Base-by-base conservation (phyloP, 92 coral and sea anemone genomes). In the Bergia puertoricense region DNA sequence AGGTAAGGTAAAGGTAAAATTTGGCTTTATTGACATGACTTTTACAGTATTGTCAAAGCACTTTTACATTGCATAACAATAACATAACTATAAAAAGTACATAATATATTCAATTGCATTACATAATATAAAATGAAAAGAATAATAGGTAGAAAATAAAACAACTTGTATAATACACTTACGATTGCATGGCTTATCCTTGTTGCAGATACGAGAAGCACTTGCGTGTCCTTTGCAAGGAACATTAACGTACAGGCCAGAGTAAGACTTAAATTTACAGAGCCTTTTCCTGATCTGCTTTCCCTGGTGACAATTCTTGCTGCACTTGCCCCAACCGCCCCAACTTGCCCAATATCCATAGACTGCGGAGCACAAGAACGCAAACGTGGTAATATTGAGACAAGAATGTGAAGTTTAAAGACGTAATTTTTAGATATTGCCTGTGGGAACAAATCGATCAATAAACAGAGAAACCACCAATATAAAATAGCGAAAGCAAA, bases 311-410 rank as follows among this genome's bases (percentile, higher is more conserved):
- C 86, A 82, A 7, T 82, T 82, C 59, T 82, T 82, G 59, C 59
- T 82, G 86, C 86, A 82, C 54, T 82, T 67, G 16, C 86, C n/a
- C 86, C 86, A 82, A 14, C 57, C 4, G 14, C 86, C 86, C 86
- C 86, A 82, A 6, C 66, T 79, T 5, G 41, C 50, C 82, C 82
- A 79, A 13, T 79, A 79, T 79, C 82, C 82, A 50, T 79, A 54
- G 22, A 50, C 62, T 79, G 67, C 23, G 38, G 36, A 40, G 46
- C 44, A 43, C 40, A 45, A 22, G 13, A 45, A 77, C 36, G 15
- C 0, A 76, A 45, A 43, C 42, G 40, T 38, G 22, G 1, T 18
- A 57, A 14, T 57, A 22, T 18, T 57, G 54, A 54, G 18, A 0
- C 59, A 7, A 1, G 16, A 54, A 8, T 1, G 54, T 2, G 2